These are phyloP conservation scores for Carpatolechia fugitivella DNA, from an alignment of 2,888 invertebrate genomes.

Conservation along the genomic window DNA sequence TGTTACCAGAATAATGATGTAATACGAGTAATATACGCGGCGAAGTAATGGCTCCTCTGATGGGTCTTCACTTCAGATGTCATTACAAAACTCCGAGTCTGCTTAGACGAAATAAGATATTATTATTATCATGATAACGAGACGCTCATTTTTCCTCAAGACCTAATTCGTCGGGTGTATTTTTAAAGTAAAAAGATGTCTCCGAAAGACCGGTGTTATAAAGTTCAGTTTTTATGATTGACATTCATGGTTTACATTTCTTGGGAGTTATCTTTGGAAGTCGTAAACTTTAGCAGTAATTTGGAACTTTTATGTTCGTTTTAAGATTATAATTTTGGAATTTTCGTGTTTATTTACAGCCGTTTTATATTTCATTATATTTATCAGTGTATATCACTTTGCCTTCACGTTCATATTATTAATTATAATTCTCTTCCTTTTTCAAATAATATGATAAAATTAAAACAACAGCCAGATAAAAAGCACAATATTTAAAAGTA, in stretches of 20 bases:
- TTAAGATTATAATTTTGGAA: no score
- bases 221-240: not conserved
- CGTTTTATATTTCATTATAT: no score
- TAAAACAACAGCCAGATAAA: no score
- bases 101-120: not conserved
- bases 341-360: no score
- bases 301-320: not conserved
- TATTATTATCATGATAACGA: not conserved
- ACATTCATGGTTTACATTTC: slow-evolving; percentile 3
- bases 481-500: not conserved
- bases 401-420: no score
- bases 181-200: not conserved
- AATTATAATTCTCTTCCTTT: no score
- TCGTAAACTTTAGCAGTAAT: not conserved
- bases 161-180: not conserved
- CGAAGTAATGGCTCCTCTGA: slow-evolving; percentile 66
- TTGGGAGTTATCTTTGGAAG: not conserved
- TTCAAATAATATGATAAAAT: no score
- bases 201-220: not conserved
- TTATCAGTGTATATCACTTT: no score
- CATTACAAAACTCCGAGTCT: slow-evolving; percentile 63
- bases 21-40: slow-evolving; percentile 47
- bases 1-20: slow-evolving; percentile 62
- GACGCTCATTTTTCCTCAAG: not conserved
- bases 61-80: slow-evolving; percentile 45